Conservation (phyloP, 2,888 invertebrate genomes). For the Vesta saturnalis region DNA sequence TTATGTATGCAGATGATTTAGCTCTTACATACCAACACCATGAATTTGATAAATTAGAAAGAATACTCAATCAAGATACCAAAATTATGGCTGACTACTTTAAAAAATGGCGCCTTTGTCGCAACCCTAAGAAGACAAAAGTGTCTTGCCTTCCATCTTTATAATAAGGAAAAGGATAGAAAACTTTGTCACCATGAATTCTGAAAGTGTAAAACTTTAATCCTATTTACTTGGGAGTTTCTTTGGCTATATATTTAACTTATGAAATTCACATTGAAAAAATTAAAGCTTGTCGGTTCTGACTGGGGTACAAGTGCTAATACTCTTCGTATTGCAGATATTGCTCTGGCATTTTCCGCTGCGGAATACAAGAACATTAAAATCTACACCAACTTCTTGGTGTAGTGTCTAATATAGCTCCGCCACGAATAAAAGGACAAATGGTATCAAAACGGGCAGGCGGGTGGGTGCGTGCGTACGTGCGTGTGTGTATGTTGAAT, state of each 20-base stretch:
- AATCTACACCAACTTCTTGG: no score
- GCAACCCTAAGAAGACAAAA: neutral
- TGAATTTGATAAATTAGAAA: neutral
- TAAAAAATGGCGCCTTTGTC: neutral
- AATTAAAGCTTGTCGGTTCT: neutral
- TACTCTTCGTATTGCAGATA: neutral
- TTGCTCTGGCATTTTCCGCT: neutral
- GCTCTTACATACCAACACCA: neutral
- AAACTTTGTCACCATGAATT: neutral
- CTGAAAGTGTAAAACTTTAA: neutral
- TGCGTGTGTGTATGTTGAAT: no score
- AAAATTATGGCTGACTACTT: no score
- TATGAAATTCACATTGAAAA: neutral
- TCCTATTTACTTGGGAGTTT: neutral
- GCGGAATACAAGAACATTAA: neutral
- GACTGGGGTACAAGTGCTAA: neutral
- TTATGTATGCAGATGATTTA: constrained; percentile 3
- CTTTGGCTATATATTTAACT: no score
- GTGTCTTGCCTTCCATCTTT: no score
- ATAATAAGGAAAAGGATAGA: neutral
- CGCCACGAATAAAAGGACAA: no score
- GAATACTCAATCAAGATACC: neutral
- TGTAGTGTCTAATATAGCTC: no score
- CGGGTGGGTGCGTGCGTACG: no score
- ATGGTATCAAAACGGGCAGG: no score